Evolutionary conservation across 1,140 invertebrate genomes (phyloP), one percentile per base, ranked within the genome.

Genomic region (Homarus americanus): DNA sequence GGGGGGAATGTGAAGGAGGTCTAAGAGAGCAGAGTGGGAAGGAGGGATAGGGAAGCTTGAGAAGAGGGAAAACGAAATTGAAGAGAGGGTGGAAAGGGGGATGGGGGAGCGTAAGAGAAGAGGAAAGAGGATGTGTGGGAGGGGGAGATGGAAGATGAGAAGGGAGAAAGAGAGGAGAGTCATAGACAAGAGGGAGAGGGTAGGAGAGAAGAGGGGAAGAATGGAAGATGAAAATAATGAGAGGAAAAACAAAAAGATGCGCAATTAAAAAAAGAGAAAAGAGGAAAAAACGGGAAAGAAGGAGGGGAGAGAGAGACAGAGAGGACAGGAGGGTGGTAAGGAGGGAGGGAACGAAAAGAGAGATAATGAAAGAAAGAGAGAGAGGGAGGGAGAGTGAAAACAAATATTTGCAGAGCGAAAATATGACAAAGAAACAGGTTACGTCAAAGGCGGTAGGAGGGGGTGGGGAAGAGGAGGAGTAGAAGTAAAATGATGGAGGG

Each of bases 311-410:
- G 32, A 41, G 36, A 28, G 34, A 24, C 24, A n/a, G 40, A 38
- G 40, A n/a, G 28, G 44, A 82, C 1, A 41, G 40, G 78, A 80
- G 78, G 28, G 44, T 2, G 76, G n/a, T 2, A 41, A 41, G 40
- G 28, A n/a, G 38, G 10, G 40, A 41, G 40, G 38, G 10, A 34
- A 44, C 3, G 0, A 17, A 79, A 38, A 79, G 76, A 41, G 32
- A 79, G 76, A 79, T 36, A 79, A 38, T 15, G 32, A 75, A 28
- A 75, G 32, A 75, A 28, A 75, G 72, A 75, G 72, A 75, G 72
- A 75, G 72, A 75, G 72, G 28, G 72, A 75, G 75, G 34, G 75
- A 78, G 75, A 78, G 75, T 7, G 75, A 78, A 32, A 78, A 41
- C 24, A 34, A 72, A 34, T 28, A 24, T 28, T n/a, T 28, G 66